phyloP scores from a whole-genome alignment of 2,797 vertebrate genomes.

The Dromococcyx pavoninus region DNA sequence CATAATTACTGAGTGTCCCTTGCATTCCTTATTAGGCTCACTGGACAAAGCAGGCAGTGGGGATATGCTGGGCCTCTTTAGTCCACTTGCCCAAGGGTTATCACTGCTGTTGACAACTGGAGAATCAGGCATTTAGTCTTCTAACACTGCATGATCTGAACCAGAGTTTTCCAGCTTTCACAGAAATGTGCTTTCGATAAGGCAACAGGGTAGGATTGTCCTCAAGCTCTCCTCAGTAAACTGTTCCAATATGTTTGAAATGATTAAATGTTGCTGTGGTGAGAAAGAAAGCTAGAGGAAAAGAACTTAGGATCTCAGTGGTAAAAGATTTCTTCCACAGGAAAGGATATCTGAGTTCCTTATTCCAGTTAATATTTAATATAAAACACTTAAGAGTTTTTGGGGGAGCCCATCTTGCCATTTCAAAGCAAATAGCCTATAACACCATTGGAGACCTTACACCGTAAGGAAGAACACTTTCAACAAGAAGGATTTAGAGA shows the following conservation, averaged over 20 bases:
- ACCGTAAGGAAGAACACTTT: neutral
- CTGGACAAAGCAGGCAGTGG: neutral
- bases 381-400: neutral
- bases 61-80: neutral
- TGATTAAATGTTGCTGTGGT: neutral
- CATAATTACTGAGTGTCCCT: neutral
- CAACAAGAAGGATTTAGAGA: neutral
- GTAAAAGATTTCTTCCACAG: neutral
- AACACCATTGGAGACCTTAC: neutral
- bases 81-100: neutral
- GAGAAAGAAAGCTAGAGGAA: neutral
- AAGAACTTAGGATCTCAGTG: neutral
- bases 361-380: neutral
- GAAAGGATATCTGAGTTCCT: neutral
- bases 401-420: neutral
- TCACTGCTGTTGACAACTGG: neutral
- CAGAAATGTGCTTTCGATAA: neutral
- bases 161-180: neutral
- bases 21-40: neutral
- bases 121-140: neutral
- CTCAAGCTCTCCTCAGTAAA: neutral
- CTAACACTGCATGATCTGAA: neutral
- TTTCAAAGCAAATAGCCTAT: neutral
- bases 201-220: neutral
- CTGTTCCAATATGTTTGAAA: neutral